Base-by-base conservation (phyloP, 2,797 vertebrate species). In the Cygnus olor region DNA sequence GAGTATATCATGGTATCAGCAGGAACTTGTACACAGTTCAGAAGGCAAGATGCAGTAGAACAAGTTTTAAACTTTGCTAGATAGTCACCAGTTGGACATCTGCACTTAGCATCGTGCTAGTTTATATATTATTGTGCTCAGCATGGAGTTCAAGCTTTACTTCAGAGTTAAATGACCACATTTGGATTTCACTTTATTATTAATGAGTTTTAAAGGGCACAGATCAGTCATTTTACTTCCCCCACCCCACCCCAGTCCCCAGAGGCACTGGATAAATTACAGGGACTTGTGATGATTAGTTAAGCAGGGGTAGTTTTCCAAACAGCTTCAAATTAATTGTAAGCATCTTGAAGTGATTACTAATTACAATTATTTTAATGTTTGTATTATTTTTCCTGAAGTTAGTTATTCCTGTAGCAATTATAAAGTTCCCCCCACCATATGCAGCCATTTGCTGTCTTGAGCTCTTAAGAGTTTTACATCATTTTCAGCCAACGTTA, bases 311-410 rank as follows among this genome's bases (percentile, higher is more conserved):
- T 32, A 94, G 83, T 96, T 97, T 97, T 93, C 77, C 90, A 82
- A 90, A 93, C 95, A 83, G 88, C 93, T 98, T 98, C 95, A 91
- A 96, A 97, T 95, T 95, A 94, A 97, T 95, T 87, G 86, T 65
- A 84, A 97, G 97, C 98, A 98, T 98, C 98, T 98, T 99, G 98
- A 98, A 98, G 97, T 80, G 71, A 96, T 98, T 98, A 98, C 97
- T 98, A 98, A 98, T 98, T 98, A 98, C 97, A 96, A 93, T 94
- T 90, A 93, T 92, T 95, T 73, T 38, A 34, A 90, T 96, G 92
- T 97, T 97, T 97, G 68, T 96, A 93, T 85, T 93, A 76, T 78
- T 96, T 88, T 88, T 96, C 97, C 92, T 97, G 97, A 98, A 98
- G 98, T 97, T 98, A 97, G 91, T 83, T 96, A 94, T 96, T 94